Conservation (phyloP, 2,113 vertebrate species). For the Monopterus albus region DNA sequence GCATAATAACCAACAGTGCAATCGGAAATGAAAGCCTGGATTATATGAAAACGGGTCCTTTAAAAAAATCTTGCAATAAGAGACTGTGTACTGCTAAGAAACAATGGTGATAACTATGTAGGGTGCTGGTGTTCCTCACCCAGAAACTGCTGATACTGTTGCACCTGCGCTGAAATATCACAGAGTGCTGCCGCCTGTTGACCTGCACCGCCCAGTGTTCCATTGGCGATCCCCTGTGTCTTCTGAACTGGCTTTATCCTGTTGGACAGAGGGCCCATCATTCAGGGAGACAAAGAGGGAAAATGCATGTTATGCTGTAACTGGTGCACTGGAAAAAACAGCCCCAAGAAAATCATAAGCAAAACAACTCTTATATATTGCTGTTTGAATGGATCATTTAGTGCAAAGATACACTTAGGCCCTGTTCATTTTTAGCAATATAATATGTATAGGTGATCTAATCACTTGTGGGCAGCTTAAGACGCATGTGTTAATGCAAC, state of each 20-base stretch:
- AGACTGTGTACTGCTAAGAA: neutral
- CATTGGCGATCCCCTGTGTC: conserved; percentile 89
- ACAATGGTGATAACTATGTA: neutral
- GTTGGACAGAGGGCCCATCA: neutral
- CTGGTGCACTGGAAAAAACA: neutral
- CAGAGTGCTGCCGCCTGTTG: conserved; percentile 82
- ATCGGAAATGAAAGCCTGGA: no score
- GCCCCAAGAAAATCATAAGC: neutral
- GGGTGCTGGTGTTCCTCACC: conserved; percentile 77
- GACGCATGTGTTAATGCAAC: neutral
- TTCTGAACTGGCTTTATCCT: conserved; percentile 92
- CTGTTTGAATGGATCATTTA: neutral
- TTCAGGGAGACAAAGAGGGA: neutral
- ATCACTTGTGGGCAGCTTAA: neutral
- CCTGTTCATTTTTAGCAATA: no score
- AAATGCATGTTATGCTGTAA: neutral
- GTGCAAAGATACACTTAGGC: neutral
- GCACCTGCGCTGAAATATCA: conserved; percentile 92
- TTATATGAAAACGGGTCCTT: neutral
- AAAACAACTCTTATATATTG: neutral
- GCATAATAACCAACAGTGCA: neutral
- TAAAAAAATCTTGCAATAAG: neutral
- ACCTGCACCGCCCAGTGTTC: conserved; percentile 82
- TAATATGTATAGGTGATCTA: neutral
- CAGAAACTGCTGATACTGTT: conserved; percentile 94